Conservation (phyloP, 2,888 invertebrate species). For the Epicampocera succincta region DNA sequence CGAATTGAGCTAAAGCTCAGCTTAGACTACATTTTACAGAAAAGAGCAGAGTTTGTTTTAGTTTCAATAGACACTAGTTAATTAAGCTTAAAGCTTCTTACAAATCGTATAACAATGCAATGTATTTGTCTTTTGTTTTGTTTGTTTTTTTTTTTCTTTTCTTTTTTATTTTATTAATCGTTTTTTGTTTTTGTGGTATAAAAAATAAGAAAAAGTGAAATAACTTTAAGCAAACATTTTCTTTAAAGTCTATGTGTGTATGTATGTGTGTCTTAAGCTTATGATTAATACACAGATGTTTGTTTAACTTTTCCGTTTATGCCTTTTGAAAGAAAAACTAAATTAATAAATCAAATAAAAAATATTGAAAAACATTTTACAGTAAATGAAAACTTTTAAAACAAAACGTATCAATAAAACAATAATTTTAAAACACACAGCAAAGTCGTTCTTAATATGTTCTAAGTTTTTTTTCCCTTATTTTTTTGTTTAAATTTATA, state of each 20-base stretch:
- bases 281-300: slow-evolving; percentile 40
- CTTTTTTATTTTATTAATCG: slow-evolving; percentile 16
- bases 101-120: slow-evolving; percentile 69
- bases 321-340: slow-evolving; percentile 2
- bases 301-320: slow-evolving; percentile 18
- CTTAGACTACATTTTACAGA: too few relatives aligned
- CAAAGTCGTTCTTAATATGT: slow-evolving; percentile 43
- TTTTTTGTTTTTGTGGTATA: not conserved
- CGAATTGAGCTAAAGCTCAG: not conserved
- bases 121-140: slow-evolving; percentile 37
- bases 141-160: slow-evolving; percentile 29
- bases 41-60: not conserved
- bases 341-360: too few relatives aligned
- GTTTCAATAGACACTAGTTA: slow-evolving; percentile 64
- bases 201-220: slow-evolving; percentile 32
- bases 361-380: slow-evolving; percentile 17
- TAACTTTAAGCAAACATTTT: slow-evolving; percentile 43
- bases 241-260: too few relatives aligned
- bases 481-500: slow-evolving; percentile 37
- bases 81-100: slow-evolving; percentile 66
- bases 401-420: slow-evolving; percentile 4
- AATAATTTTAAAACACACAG: slow-evolving; percentile 59
- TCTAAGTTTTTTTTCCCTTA: not conserved
- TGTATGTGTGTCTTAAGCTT: slow-evolving; percentile 60
- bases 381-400: slow-evolving; percentile 1